Evolutionary conservation across 2,797 vertebrate genomes (phyloP).

Genomic region (Falco cherrug): DNA sequence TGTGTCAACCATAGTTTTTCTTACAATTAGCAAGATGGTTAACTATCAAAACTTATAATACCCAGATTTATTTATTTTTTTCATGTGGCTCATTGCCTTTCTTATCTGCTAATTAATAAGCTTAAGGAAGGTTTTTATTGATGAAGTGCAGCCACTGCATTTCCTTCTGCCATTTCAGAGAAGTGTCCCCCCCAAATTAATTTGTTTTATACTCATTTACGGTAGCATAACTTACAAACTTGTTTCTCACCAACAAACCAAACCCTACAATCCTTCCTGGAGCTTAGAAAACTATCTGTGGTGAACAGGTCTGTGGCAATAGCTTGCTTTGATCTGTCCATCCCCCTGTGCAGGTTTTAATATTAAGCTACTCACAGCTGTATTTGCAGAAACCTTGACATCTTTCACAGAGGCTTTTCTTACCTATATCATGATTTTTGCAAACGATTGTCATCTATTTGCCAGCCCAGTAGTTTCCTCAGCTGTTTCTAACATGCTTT

Average conservation of each 20-base stretch:
- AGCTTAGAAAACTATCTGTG: neutral
- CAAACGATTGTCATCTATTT: neutral
- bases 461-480: neutral
- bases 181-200: neutral
- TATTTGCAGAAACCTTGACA: neutral
- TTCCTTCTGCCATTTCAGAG: neutral
- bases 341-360: neutral
- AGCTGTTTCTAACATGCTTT: neutral
- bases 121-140: neutral
- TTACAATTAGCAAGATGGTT: neutral
- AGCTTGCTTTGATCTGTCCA: neutral
- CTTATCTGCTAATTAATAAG: neutral
- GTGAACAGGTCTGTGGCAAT: neutral
- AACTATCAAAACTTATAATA: neutral
- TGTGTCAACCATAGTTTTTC: neutral
- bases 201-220: neutral
- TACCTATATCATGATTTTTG: neutral
- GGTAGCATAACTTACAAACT: neutral
- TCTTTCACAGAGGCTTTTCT: neutral
- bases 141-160: neutral
- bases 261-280: neutral
- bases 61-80: neutral
- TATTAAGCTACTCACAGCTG: neutral
- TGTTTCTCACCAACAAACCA: neutral
- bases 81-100: neutral